Evolutionary conservation across 2,113 vertebrate species (phyloP).

Genomic region (Micromys minutus): DNA sequence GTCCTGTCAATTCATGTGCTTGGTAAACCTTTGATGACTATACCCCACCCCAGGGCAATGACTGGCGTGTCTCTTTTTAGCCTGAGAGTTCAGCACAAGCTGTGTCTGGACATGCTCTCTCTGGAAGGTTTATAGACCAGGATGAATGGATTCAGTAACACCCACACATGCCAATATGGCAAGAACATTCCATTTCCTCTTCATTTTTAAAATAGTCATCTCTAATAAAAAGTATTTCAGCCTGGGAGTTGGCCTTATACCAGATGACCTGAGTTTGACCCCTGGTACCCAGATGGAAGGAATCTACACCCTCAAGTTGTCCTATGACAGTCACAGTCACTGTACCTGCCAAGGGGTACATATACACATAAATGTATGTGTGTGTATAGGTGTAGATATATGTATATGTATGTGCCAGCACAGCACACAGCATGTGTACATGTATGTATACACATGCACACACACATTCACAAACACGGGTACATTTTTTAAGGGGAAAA

Average conservation of each 20-base stretch:
- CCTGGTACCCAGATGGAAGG: neutral
- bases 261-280: neutral
- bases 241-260: neutral
- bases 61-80: neutral
- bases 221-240: neutral
- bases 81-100: neutral
- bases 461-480: neutral
- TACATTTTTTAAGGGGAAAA: neutral
- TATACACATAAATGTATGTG: neutral
- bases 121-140: accelerated
- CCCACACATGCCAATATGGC: neutral
- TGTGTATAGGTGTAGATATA: neutral
- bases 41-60: neutral
- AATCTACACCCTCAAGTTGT: neutral
- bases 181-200: neutral
- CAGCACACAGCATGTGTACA: too few relatives aligned
- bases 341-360: neutral
- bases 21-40: neutral
- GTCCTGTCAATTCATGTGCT: neutral
- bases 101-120: neutral
- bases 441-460: neutral
- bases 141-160: neutral
- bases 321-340: neutral
- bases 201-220: neutral
- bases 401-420: too few relatives aligned